Evolutionary conservation across 2,797 vertebrate species (phyloP), one percentile per base, ranked within the genome.

Genomic region (Cryptoprocta ferox): DNA sequence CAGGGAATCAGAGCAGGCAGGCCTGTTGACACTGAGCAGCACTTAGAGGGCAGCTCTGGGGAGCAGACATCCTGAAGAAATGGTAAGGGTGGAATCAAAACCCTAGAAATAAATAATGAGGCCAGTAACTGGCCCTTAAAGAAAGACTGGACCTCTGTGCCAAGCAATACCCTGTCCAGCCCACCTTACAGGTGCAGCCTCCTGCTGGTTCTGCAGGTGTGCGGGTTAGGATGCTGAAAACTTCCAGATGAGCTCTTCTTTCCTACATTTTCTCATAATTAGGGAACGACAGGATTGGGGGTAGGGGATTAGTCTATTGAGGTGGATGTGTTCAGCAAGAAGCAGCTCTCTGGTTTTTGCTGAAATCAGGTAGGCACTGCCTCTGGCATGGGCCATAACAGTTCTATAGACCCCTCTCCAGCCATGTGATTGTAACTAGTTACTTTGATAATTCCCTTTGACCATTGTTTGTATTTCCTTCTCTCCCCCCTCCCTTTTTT

Each of bases 401-500:
- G 32, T 96, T 78, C 71, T 70, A 10, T 53, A 56, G 68, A 86
- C 94, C 75, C 91, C 94, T 35, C 45, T 37, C 83, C 53, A 81
- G 82, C 83, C 86, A 97, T 97, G 96, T 90, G 98, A 98, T 91
- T 97, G 86, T 97, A 97, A 82, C 97, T 94, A 80, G 93, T 89
- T 98, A 89, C 97, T 97, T 97, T 97, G 90, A 94, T 98, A 95
- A 95, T 95, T 96, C 95, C 71, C 83, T 96, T 98, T 93, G 78
- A 89, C 85, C 94, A 88, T 91, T 96, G 65, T 97, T 98, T 97
- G 39, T 97, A 92, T 93, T 83, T 86, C 80, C 78, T 24, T 11
- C 59, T 53, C 37, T 42, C 59, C 89, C 66, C 76, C 50, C 50
- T 9, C 42, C 42, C 42, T 45, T 61, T 79, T 91, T 70, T 88